Percentiles rank a stretch among this genome's conserved stretches.
Evolutionary conservation across 2,888 invertebrate species (phyloP).

Genomic region (Cryptocephalus moraei): DNA sequence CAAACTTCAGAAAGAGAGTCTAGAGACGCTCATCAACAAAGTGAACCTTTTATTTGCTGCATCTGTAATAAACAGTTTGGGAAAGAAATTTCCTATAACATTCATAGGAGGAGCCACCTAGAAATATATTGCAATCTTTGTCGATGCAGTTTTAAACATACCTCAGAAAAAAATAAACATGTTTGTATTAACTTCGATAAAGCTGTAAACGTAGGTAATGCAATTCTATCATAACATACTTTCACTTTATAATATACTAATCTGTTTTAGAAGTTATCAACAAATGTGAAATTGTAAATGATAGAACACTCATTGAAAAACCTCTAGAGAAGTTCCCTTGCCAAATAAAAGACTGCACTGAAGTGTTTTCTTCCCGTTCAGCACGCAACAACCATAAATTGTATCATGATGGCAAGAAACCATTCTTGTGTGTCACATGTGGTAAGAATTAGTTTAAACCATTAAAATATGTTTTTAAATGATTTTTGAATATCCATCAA

Average conservation of each 20-base stretch:
- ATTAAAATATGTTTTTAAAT: too few species aligned
- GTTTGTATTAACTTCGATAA: background rate
- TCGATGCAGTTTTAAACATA: slow-evolving; percentile 2
- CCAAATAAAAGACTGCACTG: slow-evolving; percentile 20
- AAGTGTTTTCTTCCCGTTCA: slow-evolving; percentile 18
- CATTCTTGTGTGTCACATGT: slow-evolving; percentile 27
- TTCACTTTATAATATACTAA: too few species aligned
- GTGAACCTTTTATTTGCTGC: slow-evolving; percentile 3
- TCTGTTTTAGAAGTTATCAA: slow-evolving; percentile 2
- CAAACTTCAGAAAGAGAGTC: too few species aligned
- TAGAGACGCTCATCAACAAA: background rate
- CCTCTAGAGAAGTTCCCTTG: slow-evolving; percentile 10
- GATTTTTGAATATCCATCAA: too few species aligned
- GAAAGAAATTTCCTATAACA: slow-evolving; percentile 3
- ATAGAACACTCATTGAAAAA: too few species aligned
- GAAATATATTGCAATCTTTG: slow-evolving; percentile 8
- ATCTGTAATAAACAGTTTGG: slow-evolving; percentile 6
- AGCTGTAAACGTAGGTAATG: too few species aligned
- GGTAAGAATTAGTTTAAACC: slow-evolving; percentile 14
- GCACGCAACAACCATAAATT: slow-evolving; percentile 21
- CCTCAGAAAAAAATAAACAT: slow-evolving; percentile 1
- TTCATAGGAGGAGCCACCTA: slow-evolving; percentile 7
- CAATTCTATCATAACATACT: too few species aligned
- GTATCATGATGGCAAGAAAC: slow-evolving; percentile 22
- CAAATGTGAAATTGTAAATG: too few species aligned